Evolutionary conservation across 2,797 vertebrate genomes (phyloP).

Genomic region (Hafferia zeledoni): DNA sequence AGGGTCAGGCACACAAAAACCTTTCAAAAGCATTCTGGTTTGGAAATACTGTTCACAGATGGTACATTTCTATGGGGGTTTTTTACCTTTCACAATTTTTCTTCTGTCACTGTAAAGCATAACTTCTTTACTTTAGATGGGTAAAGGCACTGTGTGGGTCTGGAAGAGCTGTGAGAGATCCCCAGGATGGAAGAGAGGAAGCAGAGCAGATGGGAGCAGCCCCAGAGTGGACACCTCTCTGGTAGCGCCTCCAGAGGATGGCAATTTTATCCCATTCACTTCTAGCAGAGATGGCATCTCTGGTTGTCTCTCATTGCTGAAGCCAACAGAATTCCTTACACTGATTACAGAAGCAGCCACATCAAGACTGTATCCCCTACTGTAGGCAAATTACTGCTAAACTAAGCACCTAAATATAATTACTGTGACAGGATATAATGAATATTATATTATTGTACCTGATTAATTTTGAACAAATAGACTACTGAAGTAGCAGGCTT

Average conservation of each 20-base stretch:
- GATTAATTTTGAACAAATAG: neutral
- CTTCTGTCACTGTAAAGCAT: neutral
- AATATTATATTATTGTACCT: neutral
- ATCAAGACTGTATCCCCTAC: neutral
- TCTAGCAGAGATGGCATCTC: neutral
- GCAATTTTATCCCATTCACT: neutral
- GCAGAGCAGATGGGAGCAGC: neutral
- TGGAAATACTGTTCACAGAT: neutral
- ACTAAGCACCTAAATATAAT: neutral
- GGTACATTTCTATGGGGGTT: neutral
- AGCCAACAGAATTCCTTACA: neutral
- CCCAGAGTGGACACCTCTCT: neutral
- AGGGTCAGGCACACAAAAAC: neutral
- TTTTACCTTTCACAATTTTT: neutral
- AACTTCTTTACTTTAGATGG: neutral
- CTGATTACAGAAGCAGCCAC: neutral
- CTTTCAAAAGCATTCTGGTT: neutral
- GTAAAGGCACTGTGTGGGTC: accelerated
- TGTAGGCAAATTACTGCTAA: neutral
- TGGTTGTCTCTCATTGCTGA: neutral
- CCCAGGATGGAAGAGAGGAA: neutral
- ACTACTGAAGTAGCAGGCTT: neutral
- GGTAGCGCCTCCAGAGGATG: accelerated
- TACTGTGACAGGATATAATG: neutral
- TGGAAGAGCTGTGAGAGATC: accelerated